A percentile compares a stretch with the other conserved stretches of the same genome.
Evolutionary conservation across 2,797 vertebrate species (phyloP).

Genomic region (Pangasius krempfi): DNA sequence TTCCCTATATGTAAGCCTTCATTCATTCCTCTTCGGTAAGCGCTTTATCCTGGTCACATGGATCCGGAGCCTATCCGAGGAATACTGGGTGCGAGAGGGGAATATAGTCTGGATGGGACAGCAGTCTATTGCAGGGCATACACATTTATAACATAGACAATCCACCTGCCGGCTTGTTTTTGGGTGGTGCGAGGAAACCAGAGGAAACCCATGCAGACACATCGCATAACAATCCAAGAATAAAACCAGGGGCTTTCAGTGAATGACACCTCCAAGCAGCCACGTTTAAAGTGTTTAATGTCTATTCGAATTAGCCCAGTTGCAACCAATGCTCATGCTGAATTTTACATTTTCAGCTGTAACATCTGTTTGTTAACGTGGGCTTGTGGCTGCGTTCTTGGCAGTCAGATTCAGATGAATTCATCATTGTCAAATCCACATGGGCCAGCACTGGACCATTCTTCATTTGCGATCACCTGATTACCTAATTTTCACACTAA

Average conservation of each 20-base stretch:
- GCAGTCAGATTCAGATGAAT: too few relatives aligned
- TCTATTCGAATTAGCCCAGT: background rate
- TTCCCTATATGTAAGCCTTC: background rate
- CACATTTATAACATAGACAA: background rate
- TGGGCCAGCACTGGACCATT: too few relatives aligned
- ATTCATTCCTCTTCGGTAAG: background rate
- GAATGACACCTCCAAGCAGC: background rate
- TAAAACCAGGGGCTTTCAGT: background rate
- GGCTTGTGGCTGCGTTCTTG: too few relatives aligned
- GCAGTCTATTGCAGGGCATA: background rate
- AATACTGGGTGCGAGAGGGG: background rate
- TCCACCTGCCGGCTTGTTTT: too few relatives aligned
- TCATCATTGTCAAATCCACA: too few relatives aligned
- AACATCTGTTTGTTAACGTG: too few relatives aligned
- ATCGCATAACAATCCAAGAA: background rate
- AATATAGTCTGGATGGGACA: background rate
- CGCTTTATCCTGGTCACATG: background rate
- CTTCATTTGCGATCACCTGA: too few relatives aligned
- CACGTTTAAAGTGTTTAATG: background rate
- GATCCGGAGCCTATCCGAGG: background rate
- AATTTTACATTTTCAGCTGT: background rate
- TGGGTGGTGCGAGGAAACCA: background rate
- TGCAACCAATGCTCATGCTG: background rate
- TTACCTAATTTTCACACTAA: background rate
- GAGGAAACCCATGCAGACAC: background rate